A percentile compares a stretch with the other conserved stretches of the same genome.
These are phyloP conservation scores for Rhinoptilus africanus DNA, from an alignment of 2,113 vertebrate genomes.

Conservation along the genomic window DNA sequence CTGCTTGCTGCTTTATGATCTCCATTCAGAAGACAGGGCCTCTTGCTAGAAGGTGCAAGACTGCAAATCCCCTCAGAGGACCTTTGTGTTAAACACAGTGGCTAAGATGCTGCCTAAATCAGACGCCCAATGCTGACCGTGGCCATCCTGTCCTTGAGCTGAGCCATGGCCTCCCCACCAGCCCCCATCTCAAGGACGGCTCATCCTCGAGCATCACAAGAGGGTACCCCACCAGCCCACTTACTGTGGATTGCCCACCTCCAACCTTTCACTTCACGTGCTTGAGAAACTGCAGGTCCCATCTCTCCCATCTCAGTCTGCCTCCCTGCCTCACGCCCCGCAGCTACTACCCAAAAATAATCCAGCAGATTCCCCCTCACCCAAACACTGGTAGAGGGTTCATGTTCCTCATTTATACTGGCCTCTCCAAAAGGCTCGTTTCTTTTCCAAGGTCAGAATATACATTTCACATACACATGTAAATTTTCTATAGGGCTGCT, in stretches of 20 bases:
- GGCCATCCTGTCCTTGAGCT: rapidly evolving
- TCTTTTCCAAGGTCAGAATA: neutral
- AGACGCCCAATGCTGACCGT: neutral
- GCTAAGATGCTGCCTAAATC: neutral
- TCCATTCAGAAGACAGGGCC: neutral
- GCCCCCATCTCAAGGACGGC: neutral
- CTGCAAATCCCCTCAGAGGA: neutral
- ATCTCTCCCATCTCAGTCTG: neutral
- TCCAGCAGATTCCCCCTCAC: neutral
- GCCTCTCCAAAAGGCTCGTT: neutral
- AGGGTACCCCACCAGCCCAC: neutral
- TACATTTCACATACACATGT: neutral
- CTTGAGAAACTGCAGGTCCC: neutral
- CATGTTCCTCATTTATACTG: neutral
- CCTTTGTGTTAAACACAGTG: neutral
- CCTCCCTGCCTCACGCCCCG: neutral
- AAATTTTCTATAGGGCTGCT: neutral
- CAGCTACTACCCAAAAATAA: neutral
- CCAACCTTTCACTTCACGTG: neutral
- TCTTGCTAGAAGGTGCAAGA: neutral
- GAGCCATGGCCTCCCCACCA: neutral
- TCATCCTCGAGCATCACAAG: neutral
- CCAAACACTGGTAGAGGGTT: neutral
- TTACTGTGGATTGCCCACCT: neutral
- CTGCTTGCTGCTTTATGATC: neutral